Conservation (phyloP, 2,888 invertebrate species). For the Meiosimyza platycephala region DNA sequence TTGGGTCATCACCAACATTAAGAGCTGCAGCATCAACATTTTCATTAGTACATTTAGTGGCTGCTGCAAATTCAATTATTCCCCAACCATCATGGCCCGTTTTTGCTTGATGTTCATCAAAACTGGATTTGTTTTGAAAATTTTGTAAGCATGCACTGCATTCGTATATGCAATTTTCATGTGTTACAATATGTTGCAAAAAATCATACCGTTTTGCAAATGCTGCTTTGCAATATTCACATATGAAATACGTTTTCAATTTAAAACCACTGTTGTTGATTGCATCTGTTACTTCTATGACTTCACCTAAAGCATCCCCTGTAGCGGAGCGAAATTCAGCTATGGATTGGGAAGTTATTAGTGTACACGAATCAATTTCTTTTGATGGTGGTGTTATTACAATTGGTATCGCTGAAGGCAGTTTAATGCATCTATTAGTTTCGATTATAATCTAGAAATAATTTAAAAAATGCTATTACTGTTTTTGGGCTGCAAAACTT, state of each 20-base stretch:
- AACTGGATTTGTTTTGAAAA: constrained; percentile 69
- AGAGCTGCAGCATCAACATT: constrained; percentile 4
- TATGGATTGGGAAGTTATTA: constrained; percentile 36
- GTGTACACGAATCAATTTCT: constrained; percentile 61
- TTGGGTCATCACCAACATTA: constrained; percentile 32
- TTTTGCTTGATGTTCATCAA: constrained; percentile 72
- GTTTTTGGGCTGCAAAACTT: background rate
- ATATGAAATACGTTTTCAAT: constrained; percentile 48
- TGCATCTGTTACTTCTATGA: constrained; percentile 28
- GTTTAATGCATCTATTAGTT: too few relatives aligned
- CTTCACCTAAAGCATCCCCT: constrained; percentile 36
- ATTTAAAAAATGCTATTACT: background rate
- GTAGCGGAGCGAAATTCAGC: constrained; percentile 36
- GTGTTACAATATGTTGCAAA: constrained; percentile 72
- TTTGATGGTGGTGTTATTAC: constrained; percentile 70
- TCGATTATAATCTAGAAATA: too few relatives aligned
- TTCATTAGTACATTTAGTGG: background rate
- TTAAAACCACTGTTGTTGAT: background rate
- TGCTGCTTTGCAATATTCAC: constrained; percentile 69
- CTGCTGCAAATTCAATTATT: constrained; percentile 57
- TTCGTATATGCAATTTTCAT: constrained; percentile 73
- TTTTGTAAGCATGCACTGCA: constrained; percentile 70
- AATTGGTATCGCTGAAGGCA: constrained; percentile 59
- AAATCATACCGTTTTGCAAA: constrained; percentile 69
- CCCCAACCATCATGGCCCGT: constrained; percentile 71